Conservation (phyloP, 2,888 invertebrate species). For the Lycophotia porphyrea region DNA sequence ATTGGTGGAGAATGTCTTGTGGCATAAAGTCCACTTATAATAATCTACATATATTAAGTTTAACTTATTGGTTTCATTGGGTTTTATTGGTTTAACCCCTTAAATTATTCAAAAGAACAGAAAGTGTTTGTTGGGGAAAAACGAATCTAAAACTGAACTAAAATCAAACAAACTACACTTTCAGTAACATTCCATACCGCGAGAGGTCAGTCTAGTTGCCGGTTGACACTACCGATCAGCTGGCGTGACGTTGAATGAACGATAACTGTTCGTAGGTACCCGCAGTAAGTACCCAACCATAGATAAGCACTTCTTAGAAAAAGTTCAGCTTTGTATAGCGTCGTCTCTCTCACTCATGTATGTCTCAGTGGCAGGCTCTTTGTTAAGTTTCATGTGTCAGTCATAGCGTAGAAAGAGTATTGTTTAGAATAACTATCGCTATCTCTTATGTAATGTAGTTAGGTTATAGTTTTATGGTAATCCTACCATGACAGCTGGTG, state of each 20-base stretch:
- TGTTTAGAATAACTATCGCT: not conserved
- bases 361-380: not conserved
- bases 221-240: constrained; percentile 31
- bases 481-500: not conserved
- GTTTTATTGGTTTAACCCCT: too few relatives aligned
- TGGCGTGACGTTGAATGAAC: constrained; percentile 55
- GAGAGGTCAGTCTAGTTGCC: constrained; percentile 22
- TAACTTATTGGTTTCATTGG: too few relatives aligned
- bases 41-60: not conserved
- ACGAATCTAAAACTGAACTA: not conserved
- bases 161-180: not conserved
- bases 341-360: not conserved
- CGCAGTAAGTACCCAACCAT: not conserved
- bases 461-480: not conserved
- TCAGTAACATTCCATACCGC: constrained; percentile 6
- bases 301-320: constrained; percentile 25
- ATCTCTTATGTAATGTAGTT: not conserved
- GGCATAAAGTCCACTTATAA: not conserved
- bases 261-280: constrained; percentile 40
- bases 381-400: not conserved
- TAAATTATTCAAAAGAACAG: not conserved
- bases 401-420: not conserved
- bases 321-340: not conserved
- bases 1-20: not conserved
- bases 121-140: not conserved